Evolutionary conservation across 2,797 vertebrate genomes (phyloP).

Genomic region (Chloroceryle inda): DNA sequence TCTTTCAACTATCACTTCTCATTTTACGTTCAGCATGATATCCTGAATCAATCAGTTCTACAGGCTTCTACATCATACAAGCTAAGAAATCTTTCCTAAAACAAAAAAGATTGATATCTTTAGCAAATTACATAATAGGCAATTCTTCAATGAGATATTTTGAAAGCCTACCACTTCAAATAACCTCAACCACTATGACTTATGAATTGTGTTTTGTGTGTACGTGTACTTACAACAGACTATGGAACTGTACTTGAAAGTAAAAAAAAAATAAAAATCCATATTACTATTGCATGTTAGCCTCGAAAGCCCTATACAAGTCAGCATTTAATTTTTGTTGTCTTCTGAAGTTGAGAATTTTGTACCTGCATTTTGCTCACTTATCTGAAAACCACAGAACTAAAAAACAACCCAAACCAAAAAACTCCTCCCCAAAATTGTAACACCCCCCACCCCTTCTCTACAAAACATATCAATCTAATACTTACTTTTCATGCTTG

Average conservation of each 20-base stretch:
- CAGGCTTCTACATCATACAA: neutral
- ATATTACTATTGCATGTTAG: neutral
- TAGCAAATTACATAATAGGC: conserved; percentile 38
- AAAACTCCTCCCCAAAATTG: too few relatives aligned
- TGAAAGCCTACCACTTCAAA: conserved; percentile 27
- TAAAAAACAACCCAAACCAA: neutral
- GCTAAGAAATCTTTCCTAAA: conserved; percentile 15
- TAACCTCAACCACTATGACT: conserved; percentile 14
- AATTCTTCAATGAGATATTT: conserved; percentile 43
- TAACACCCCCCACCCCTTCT: neutral
- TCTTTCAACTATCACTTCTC: conserved; percentile 36
- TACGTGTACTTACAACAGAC: conserved; percentile 4
- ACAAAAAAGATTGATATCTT: conserved; percentile 14
- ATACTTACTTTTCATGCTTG: neutral
- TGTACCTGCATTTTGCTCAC: neutral
- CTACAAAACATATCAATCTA: neutral
- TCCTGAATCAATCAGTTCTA: conserved; percentile 8
- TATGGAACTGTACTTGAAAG: neutral
- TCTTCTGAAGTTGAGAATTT: neutral
- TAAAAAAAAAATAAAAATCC: neutral
- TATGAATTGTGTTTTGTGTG: neutral
- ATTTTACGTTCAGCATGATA: neutral
- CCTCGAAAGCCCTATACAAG: neutral
- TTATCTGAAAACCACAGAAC: neutral
- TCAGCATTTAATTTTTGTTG: neutral